phyloP scores from a whole-genome alignment of 2,888 invertebrate genomes.

The Keiferia lycopersicella region DNA sequence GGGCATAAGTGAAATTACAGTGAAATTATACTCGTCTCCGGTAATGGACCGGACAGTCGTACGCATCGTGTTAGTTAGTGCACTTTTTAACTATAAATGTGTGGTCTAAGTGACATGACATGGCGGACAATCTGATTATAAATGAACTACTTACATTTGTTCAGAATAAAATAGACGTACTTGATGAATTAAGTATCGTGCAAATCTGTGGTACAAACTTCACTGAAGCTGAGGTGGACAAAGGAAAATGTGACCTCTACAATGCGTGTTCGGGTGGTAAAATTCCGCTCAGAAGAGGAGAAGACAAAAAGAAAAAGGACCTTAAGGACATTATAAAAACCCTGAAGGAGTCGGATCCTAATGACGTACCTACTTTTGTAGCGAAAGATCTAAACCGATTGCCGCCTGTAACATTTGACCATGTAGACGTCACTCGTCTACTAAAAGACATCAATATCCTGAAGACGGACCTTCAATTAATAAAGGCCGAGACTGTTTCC shows the following conservation, averaged over 20 bases:
- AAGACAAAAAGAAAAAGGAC: conserved; percentile 1
- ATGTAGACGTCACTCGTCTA: conserved; percentile 4
- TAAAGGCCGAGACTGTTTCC: not conserved
- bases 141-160: not conserved
- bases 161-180: not conserved
- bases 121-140: no score
- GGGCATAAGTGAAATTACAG: not conserved
- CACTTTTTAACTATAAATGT: no score
- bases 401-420: conserved; percentile 3
- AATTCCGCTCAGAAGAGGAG: conserved; percentile 1
- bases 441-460: conserved; percentile 1
- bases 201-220: conserved; percentile 11
- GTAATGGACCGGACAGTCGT: no score
- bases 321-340: not conserved
- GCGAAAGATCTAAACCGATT: not conserved
- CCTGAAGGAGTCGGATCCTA: not conserved
- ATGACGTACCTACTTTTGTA: not conserved
- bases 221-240: not conserved
- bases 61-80: no score
- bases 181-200: conserved; percentile 8
- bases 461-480: conserved; percentile 3
- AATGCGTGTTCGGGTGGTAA: not conserved
- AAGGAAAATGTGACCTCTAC: not conserved
- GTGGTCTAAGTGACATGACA: no score
- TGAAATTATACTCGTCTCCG: no score